Base-by-base conservation (phyloP, 2,888 invertebrate species). In the Alcis repandata region DNA sequence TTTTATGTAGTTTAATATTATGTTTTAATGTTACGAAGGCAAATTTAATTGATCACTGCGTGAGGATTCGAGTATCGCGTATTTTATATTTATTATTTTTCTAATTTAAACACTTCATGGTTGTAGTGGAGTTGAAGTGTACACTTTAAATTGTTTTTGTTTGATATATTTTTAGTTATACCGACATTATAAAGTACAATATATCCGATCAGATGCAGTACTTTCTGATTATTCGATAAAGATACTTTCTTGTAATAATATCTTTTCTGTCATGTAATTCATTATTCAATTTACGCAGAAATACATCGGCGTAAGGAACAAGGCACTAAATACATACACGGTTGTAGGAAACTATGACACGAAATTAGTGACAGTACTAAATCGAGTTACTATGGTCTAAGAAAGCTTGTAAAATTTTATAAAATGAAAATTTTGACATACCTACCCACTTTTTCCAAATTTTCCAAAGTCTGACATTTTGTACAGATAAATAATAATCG, bases 171-270 rank as follows among this genome's bases (percentile, higher is more conserved):
- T 56, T 40, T 41, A 49, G 2, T 36, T 33, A 19, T 36, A 51
- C 27, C 6, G 2, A 27, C 36, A 19, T 19, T 17, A 13, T 58
- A 61, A 53, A 61, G 63, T 69, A 68, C 63, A 69, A 66, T 63
- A 61, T 65, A 59, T 57, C 38, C 53, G 63, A 60, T 57, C 60
- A 67, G 59, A 67, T 59, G 45, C 61, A 71, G 63, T 66, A 69
- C 62, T 62, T 71, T 69, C 36, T 11, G 13, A 46, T 48, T 40
- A n/a, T 43, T 54, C 33, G 10, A 17, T 20, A 19, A 32, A 51
- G 0, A 36, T 53, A 27, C 15, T 36, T 40, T n/a, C 32, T 17
- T 15, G 38, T 49, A 41, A 10, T 38, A 13, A 60, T 20, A 8
- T 41, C 4, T 45, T 51, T 36, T 33, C 8, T 13, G 13, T 48